phyloP scores from a whole-genome alignment of 2,113 vertebrate species.

The Takifugu bimaculatus region DNA sequence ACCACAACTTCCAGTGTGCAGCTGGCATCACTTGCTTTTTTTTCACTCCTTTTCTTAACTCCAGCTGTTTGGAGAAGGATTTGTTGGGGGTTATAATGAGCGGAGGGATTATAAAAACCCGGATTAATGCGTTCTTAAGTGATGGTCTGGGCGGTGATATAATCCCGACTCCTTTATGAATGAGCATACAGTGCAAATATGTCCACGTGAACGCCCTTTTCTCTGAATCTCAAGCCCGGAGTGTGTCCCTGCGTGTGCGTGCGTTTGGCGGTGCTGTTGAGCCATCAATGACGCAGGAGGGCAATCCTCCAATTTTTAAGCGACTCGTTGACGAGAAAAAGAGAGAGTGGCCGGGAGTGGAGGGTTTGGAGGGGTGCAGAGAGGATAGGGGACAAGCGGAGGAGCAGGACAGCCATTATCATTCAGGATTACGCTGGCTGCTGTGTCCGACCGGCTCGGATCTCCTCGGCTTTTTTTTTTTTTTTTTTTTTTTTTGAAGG shows the following conservation, averaged over 20 bases:
- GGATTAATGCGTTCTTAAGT: constrained; percentile 43
- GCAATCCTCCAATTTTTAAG: constrained; percentile 34
- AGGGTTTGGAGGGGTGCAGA: constrained; percentile 10
- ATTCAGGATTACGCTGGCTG: constrained; percentile 48
- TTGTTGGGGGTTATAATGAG: neutral
- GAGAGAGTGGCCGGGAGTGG: constrained; percentile 6
- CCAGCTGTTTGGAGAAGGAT: constrained; percentile 41
- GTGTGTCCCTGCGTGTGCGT: constrained; percentile 5
- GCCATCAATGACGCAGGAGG: constrained; percentile 52
- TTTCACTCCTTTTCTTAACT: constrained; percentile 15
- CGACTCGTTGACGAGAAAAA: constrained; percentile 30
- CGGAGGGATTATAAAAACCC: constrained; percentile 26
- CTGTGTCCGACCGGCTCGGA: constrained; percentile 18
- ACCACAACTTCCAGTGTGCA: no score
- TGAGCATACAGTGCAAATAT: constrained; percentile 22
- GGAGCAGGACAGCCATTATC: constrained; percentile 72
- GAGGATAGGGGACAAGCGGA: constrained; percentile 23
- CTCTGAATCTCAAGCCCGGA: neutral
- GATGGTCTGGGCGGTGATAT: constrained; percentile 7
- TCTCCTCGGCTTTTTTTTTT: no score
- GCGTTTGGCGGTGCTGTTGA: constrained; percentile 32
- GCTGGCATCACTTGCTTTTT: neutral
- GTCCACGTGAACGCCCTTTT: constrained; percentile 38
- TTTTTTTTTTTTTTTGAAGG: no score
- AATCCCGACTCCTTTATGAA: constrained; percentile 24